These are phyloP conservation scores for Sisyra terminalis DNA, from an alignment of 2,888 invertebrate species.

Conservation along the genomic window DNA sequence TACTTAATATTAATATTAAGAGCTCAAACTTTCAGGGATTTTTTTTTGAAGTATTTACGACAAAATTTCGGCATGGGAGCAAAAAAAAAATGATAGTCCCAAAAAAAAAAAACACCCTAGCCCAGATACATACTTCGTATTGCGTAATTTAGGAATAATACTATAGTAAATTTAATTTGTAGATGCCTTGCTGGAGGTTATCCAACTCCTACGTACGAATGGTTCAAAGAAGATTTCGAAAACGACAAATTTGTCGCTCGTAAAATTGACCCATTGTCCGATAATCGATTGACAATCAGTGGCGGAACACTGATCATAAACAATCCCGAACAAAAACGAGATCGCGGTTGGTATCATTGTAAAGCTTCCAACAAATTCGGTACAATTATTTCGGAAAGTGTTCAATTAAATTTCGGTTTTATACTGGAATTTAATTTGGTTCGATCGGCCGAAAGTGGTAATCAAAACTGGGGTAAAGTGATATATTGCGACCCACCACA, in stretches of 20 bases:
- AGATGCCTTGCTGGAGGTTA: conserved; percentile 74
- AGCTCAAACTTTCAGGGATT: too few relatives aligned
- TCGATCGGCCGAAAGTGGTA: conserved; percentile 66
- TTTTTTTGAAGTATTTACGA: too few relatives aligned
- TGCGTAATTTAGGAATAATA: too few relatives aligned
- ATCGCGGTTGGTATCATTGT: conserved; percentile 84
- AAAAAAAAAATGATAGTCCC: too few relatives aligned
- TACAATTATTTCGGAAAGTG: conserved; percentile 73
- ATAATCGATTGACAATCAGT: conserved; percentile 67
- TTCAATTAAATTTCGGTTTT: conserved; percentile 73
- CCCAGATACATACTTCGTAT: too few relatives aligned
- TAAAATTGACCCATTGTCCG: conserved; percentile 59
- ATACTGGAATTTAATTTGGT: conserved; percentile 84
- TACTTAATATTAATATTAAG: too few relatives aligned
- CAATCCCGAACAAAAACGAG: conserved; percentile 59
- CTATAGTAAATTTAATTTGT: too few relatives aligned
- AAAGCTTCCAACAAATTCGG: conserved; percentile 82
- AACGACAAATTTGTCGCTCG: conserved; percentile 56
- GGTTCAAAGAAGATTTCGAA: conserved; percentile 78
- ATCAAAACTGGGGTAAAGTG: conserved; percentile 88
- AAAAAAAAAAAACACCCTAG: too few relatives aligned
- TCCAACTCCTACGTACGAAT: conserved; percentile 77
- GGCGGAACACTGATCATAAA: conserved; percentile 85
- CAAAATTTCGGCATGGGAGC: too few relatives aligned
- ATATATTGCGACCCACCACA: conserved; percentile 87